phyloP scores from a whole-genome alignment of 2,113 vertebrate species.

The Pavo muticus region DNA sequence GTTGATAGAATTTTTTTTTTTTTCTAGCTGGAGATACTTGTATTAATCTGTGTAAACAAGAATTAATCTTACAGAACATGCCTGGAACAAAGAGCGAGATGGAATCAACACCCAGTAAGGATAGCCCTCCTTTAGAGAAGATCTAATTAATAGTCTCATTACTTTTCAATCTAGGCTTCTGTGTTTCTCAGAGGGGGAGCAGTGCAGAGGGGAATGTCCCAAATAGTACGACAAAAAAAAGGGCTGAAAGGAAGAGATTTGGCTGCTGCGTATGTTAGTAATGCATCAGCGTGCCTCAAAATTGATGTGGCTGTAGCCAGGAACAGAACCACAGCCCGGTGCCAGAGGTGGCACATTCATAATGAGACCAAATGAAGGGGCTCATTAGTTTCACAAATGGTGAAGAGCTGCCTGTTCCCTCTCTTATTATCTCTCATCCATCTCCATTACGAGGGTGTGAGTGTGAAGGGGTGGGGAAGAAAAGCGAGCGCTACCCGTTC shows the following conservation, averaged over 20 bases:
- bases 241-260: slow-evolving; percentile 67
- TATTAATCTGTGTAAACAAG: slow-evolving; percentile 50
- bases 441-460: slow-evolving; percentile 34
- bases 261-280: slow-evolving; percentile 68
- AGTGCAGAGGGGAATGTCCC: slow-evolving; percentile 18
- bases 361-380: slow-evolving; percentile 70
- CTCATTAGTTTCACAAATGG: slow-evolving; percentile 69
- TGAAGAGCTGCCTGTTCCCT: slow-evolving; percentile 66
- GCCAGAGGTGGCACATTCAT: slow-evolving; percentile 69
- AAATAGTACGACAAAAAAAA: not conserved
- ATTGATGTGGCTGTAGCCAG: slow-evolving; percentile 72
- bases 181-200: slow-evolving; percentile 38
- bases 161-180: slow-evolving; percentile 80
- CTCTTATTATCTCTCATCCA: slow-evolving; percentile 52
- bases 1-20: not conserved
- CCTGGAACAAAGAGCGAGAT: slow-evolving; percentile 18
- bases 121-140: slow-evolving; percentile 54
- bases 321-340: slow-evolving; percentile 67
- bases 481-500: not conserved
- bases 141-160: slow-evolving; percentile 87
- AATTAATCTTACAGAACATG: not conserved
- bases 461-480: not conserved
- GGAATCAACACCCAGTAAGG: slow-evolving; percentile 55
- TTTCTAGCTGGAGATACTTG: not conserved
- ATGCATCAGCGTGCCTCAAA: slow-evolving; percentile 68